phyloP scores from a whole-genome alignment of 1,140 invertebrate species.

The Laodelphax striatellus region DNA sequence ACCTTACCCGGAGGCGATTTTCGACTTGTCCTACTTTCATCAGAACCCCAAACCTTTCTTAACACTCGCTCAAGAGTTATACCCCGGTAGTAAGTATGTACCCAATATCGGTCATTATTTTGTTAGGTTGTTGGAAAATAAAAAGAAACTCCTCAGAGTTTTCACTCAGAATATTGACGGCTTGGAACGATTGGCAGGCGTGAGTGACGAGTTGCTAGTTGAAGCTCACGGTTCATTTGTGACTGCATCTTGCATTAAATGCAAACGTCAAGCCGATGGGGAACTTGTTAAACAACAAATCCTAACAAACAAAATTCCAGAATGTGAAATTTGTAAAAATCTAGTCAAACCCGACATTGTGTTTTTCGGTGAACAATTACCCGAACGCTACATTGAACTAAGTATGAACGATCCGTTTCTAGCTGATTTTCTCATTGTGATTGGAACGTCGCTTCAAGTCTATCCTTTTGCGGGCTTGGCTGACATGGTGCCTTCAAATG shows the following conservation, averaged over 20 bases:
- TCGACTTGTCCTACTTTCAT: constrained; percentile 74
- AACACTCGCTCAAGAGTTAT: constrained; percentile 67
- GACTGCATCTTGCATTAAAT: constrained; percentile 72
- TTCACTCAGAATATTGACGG: constrained; percentile 92
- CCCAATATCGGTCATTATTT: constrained; percentile 78
- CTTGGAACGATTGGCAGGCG: constrained; percentile 70
- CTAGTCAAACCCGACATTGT: constrained; percentile 88
- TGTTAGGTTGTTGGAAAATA: constrained; percentile 62
- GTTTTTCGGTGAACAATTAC: constrained; percentile 85
- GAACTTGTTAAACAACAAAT: constrained; percentile 77
- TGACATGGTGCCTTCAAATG: constrained; percentile 56
- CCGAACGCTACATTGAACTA: constrained; percentile 55
- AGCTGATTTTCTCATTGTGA: constrained; percentile 85
- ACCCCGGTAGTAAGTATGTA: constrained; percentile 58
- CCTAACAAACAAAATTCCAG: constrained; percentile 56
- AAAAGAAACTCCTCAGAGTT: constrained; percentile 63
- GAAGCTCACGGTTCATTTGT: constrained; percentile 90
- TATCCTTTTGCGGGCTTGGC: constrained; percentile 89
- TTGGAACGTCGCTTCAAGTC: constrained; percentile 84
- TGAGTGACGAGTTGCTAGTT: constrained; percentile 74
- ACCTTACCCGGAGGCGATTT: constrained; percentile 83
- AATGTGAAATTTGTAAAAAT: constrained; percentile 55
- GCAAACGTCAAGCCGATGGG: constrained; percentile 55
- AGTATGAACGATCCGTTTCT: constrained; percentile 60
- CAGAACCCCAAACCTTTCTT: constrained; percentile 78